Conservation (phyloP, 2,797 vertebrate genomes). For the Sphenodon punctatus region DNA sequence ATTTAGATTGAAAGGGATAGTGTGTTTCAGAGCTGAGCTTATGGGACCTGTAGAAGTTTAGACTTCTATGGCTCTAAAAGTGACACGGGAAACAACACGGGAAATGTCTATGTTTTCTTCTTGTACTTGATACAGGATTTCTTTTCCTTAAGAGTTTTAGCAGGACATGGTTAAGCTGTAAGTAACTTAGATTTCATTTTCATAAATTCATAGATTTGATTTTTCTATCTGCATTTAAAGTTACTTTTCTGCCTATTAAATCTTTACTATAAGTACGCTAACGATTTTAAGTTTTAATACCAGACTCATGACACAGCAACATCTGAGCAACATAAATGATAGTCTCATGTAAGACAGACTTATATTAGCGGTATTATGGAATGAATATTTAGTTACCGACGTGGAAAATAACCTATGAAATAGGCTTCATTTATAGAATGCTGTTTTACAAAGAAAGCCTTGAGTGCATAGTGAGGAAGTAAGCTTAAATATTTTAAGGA, state of each 20-base stretch:
- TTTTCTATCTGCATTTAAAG: background rate
- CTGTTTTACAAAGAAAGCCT: background rate
- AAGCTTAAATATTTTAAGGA: background rate
- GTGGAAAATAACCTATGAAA: background rate
- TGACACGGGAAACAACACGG: background rate
- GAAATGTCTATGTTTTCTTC: constrained; percentile 18
- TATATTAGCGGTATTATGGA: constrained; percentile 1
- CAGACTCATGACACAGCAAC: background rate
- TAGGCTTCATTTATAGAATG: background rate
- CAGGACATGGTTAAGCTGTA: constrained; percentile 52
- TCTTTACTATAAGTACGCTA: background rate
- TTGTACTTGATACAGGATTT: constrained; percentile 9
- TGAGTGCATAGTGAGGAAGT: background rate
- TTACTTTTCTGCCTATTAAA: background rate
- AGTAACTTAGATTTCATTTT: constrained; percentile 61
- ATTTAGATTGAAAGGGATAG: constrained; percentile 60
- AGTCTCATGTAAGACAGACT: background rate
- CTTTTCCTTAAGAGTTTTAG: background rate
- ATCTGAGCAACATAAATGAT: background rate
- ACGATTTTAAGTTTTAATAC: background rate
- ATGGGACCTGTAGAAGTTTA: background rate
- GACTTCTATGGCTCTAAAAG: constrained; percentile 17
- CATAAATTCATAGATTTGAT: background rate
- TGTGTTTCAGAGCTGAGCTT: constrained; percentile 45
- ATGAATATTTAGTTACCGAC: background rate